A percentile compares a stretch with the other conserved stretches of the same genome.
phyloP scores from a whole-genome alignment of 2,113 vertebrate genomes.

The Setophaga kirtlandii region DNA sequence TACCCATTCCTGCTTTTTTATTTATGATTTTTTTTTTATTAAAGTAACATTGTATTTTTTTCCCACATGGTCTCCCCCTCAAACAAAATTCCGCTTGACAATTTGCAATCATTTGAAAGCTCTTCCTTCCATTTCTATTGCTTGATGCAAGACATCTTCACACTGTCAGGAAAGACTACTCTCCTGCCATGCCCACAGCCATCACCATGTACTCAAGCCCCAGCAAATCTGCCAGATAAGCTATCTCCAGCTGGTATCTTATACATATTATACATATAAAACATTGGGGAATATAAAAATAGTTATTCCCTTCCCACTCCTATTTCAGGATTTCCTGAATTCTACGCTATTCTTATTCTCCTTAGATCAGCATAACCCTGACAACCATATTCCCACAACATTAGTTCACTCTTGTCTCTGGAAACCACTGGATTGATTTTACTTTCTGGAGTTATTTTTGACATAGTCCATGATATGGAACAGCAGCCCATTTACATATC shows the following conservation, averaged over 20 bases:
- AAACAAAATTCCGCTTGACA: neutral
- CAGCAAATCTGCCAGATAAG: neutral
- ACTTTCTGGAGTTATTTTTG: neutral
- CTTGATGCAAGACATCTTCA: neutral
- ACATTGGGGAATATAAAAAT: neutral
- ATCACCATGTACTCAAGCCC: neutral
- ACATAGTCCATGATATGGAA: neutral
- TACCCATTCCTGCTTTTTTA: neutral
- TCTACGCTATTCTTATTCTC: neutral
- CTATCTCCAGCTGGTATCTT: neutral
- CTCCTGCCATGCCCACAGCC: neutral
- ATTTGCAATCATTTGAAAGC: neutral
- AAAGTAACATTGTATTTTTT: neutral
- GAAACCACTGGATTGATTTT: neutral
- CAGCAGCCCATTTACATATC: neutral
- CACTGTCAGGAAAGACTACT: neutral
- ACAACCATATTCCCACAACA: neutral
- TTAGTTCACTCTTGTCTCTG: neutral
- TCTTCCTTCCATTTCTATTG: neutral
- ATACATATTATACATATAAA: neutral
- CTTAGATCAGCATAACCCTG: neutral
- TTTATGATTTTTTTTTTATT: neutral
- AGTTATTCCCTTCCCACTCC: neutral
- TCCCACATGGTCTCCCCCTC: neutral
- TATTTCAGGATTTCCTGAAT: slow-evolving; percentile 5